phyloP scores from a whole-genome alignment of 2,113 vertebrate genomes.

The Paedocypris sp. region DNA sequence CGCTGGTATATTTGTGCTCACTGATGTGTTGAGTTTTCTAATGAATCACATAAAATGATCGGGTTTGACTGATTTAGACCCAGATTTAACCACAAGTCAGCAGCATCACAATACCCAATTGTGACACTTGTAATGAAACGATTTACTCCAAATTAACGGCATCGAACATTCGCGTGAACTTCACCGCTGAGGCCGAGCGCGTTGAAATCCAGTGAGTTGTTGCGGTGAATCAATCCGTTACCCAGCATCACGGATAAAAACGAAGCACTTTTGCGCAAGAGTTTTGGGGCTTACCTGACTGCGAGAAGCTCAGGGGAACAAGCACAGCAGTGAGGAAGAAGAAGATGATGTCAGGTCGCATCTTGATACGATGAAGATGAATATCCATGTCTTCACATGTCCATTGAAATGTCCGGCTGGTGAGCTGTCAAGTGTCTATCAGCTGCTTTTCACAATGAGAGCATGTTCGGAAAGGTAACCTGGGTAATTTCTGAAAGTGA shows the following conservation, averaged over 20 bases:
- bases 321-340: constrained; percentile 47
- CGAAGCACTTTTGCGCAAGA: constrained; percentile 16
- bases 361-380: constrained; percentile 40
- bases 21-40: too few species aligned
- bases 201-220: too few species aligned
- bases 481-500: neutral
- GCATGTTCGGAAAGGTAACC: neutral
- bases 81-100: too few species aligned
- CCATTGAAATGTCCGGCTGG: constrained; percentile 50
- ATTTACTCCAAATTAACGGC: too few species aligned
- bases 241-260: neutral
- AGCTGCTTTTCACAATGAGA: constrained; percentile 9
- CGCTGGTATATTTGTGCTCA: too few species aligned
- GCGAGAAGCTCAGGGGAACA: constrained; percentile 45
- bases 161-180: too few species aligned
- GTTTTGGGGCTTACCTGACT: constrained; percentile 55
- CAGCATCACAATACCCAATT: too few species aligned
- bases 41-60: too few species aligned
- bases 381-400: constrained; percentile 60
- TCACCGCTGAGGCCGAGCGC: neutral
- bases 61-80: too few species aligned
- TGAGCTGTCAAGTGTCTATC: constrained; percentile 16
- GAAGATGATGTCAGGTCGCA: constrained; percentile 49
- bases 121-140: too few species aligned
- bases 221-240: too few species aligned